Conservation (phyloP, 2,797 vertebrate species). For the Sebastes trivittatus region DNA sequence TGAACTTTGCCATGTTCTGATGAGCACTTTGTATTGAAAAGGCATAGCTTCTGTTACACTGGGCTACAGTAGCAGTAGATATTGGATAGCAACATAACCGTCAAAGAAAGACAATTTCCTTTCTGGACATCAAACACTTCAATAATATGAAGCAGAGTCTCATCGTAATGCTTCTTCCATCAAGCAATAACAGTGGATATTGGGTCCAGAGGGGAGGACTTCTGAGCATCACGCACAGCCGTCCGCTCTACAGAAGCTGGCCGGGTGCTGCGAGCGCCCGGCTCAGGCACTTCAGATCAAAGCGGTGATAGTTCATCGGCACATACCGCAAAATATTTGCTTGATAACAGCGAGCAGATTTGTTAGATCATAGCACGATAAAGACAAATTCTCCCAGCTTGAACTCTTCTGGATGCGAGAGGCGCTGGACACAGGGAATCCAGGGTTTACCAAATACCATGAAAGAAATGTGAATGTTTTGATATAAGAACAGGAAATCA, state of each 20-base stretch:
- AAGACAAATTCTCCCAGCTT: slow-evolving; percentile 59
- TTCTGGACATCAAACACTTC: slow-evolving; percentile 58
- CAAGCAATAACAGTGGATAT: slow-evolving; percentile 76
- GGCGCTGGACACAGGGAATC: slow-evolving; percentile 41
- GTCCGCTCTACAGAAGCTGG: slow-evolving; percentile 35
- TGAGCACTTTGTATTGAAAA: slow-evolving; percentile 3
- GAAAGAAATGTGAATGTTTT: slow-evolving; percentile 50
- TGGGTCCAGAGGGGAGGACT: slow-evolving; percentile 69
- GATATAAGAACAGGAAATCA: slow-evolving; percentile 53
- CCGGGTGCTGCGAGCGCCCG: slow-evolving; percentile 30
- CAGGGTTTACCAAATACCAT: slow-evolving; percentile 45
- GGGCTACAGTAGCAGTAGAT: not conserved
- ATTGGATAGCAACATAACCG: slow-evolving; percentile 12
- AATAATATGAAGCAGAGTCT: slow-evolving; percentile 68
- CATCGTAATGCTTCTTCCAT: slow-evolving; percentile 77
- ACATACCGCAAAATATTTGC: slow-evolving; percentile 72
- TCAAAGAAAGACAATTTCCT: slow-evolving; percentile 74
- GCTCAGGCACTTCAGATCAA: slow-evolving; percentile 72
- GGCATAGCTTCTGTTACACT: not conserved
- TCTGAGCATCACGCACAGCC: slow-evolving; percentile 65
- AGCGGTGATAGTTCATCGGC: slow-evolving; percentile 66
- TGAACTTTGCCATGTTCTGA: not conserved
- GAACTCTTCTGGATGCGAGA: slow-evolving; percentile 47
- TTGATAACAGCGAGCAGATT: slow-evolving; percentile 72
- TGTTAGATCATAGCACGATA: slow-evolving; percentile 65